These are phyloP conservation scores for Lordiphosa clarofinis DNA, from an alignment of 1,140 invertebrate genomes.

Conservation along the genomic window DNA sequence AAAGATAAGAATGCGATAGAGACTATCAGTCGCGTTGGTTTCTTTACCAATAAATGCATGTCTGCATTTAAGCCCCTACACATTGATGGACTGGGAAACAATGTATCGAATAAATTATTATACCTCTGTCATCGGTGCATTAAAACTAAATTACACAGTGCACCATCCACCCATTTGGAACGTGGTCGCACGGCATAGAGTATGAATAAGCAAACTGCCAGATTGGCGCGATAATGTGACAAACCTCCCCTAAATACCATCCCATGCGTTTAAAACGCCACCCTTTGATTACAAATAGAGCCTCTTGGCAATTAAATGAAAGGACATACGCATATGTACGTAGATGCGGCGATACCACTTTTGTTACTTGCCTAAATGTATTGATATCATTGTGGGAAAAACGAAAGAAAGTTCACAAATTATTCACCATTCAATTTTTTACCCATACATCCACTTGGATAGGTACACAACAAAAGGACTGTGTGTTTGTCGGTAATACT, in stretches of 20 bases:
- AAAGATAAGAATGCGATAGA: too few relatives aligned
- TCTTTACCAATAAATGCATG: too few relatives aligned
- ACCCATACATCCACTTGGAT: background rate
- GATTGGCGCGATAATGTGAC: constrained; percentile 24
- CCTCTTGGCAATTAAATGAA: too few relatives aligned
- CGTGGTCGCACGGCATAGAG: background rate
- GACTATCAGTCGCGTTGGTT: too few relatives aligned
- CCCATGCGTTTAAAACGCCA: background rate
- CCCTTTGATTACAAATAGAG: background rate
- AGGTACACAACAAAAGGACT: background rate
- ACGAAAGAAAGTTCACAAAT: background rate
- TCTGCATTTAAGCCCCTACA: too few relatives aligned
- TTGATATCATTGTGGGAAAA: too few relatives aligned
- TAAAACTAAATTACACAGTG: constrained; percentile 3
- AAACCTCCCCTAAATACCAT: constrained; percentile 28
- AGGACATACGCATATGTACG: too few relatives aligned
- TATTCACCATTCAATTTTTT: background rate
- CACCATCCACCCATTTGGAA: background rate
- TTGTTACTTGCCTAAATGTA: too few relatives aligned
- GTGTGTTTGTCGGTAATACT: constrained; percentile 2
- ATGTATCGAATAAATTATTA: too few relatives aligned
- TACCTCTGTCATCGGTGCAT: background rate
- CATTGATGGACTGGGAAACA: background rate
- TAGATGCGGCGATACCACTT: too few relatives aligned
- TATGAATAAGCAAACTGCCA: background rate